Conservation (phyloP, 2,113 vertebrate species). For the Atherinomorus stipes region DNA sequence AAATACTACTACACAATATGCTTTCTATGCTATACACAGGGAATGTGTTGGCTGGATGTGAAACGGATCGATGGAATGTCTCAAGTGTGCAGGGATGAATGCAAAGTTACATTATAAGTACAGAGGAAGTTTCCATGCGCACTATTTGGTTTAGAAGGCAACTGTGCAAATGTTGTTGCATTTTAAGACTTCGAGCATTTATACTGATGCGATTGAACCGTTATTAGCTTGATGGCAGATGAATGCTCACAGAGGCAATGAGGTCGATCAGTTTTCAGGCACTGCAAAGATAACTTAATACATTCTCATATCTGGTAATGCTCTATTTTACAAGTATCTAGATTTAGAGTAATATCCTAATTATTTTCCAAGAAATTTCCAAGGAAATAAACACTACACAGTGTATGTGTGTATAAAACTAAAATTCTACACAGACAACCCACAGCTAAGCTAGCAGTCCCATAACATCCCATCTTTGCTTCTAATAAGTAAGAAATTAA, state of each 20-base stretch:
- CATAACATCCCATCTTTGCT: neutral
- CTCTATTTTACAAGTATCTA: neutral
- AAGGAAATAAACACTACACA: neutral
- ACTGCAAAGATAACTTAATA: slow-evolving; percentile 53
- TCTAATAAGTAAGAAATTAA: neutral
- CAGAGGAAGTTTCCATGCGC: slow-evolving; percentile 58
- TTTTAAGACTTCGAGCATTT: slow-evolving; percentile 60
- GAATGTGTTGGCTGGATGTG: slow-evolving; percentile 65
- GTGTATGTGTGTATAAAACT: no score
- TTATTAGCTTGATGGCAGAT: slow-evolving; percentile 21
- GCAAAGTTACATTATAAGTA: slow-evolving; percentile 16
- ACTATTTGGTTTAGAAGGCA: slow-evolving; percentile 64
- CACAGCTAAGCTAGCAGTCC: no score
- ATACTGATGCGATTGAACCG: slow-evolving; percentile 40
- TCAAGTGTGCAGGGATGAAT: slow-evolving; percentile 48
- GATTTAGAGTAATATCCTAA: neutral
- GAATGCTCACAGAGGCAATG: slow-evolving; percentile 52
- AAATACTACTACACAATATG: slow-evolving; percentile 49
- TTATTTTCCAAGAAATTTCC: neutral
- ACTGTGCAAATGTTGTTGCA: slow-evolving; percentile 58
- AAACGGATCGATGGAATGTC: slow-evolving; percentile 69
- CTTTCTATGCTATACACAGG: slow-evolving; percentile 43
- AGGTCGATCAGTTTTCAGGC: slow-evolving; percentile 64
- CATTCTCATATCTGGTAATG: slow-evolving; percentile 26
- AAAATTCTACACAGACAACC: no score